These are phyloP conservation scores for Eptatretus atami DNA, from an alignment of 2,797 vertebrate genomes.

Conservation along the genomic window DNA sequence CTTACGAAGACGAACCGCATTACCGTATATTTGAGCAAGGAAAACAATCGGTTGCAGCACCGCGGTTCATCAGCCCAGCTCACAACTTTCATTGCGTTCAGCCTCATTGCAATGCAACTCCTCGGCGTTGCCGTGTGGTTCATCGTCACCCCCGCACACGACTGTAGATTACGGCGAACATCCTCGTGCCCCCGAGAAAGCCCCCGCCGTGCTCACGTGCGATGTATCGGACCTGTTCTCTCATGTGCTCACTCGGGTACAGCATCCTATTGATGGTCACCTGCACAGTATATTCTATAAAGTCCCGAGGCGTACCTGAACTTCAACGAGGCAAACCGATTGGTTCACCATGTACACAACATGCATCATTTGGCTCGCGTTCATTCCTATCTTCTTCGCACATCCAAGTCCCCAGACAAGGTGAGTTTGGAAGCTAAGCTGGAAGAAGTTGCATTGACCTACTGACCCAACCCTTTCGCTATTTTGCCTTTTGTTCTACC, in stretches of 20 bases:
- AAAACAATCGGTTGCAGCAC: slow-evolving; percentile 62
- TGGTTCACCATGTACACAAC: slow-evolving; percentile 42
- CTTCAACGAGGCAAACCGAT: slow-evolving; percentile 4
- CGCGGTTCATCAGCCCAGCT: slow-evolving; percentile 62
- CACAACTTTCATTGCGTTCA: slow-evolving; percentile 73
- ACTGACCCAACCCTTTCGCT: too few species aligned
- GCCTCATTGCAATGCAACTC: slow-evolving; percentile 68
- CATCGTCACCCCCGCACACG: slow-evolving; percentile 54
- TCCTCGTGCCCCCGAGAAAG: slow-evolving; percentile 42
- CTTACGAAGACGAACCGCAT: slow-evolving; percentile 91
- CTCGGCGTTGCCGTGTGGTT: slow-evolving; percentile 81
- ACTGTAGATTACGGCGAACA: slow-evolving; percentile 84
- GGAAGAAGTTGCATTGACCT: too few species aligned
- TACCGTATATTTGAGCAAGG: slow-evolving; percentile 92
- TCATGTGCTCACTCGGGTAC: slow-evolving; percentile 78
- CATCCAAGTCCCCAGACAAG: slow-evolving; percentile 75
- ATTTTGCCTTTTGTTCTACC: too few species aligned
- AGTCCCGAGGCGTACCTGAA: slow-evolving; percentile 72
- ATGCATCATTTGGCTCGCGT: slow-evolving; percentile 82
- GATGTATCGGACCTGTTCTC: slow-evolving; percentile 75
- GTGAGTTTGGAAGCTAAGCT: slow-evolving; percentile 12
- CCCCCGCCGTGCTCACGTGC: slow-evolving; percentile 60
- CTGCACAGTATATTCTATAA: slow-evolving; percentile 89
- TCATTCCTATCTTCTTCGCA: slow-evolving; percentile 91
- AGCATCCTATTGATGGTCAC: slow-evolving; percentile 97